These are phyloP conservation scores for Tragelaphus strepsiceros DNA, from an alignment of 2,113 vertebrate genomes.

Conservation along the genomic window DNA sequence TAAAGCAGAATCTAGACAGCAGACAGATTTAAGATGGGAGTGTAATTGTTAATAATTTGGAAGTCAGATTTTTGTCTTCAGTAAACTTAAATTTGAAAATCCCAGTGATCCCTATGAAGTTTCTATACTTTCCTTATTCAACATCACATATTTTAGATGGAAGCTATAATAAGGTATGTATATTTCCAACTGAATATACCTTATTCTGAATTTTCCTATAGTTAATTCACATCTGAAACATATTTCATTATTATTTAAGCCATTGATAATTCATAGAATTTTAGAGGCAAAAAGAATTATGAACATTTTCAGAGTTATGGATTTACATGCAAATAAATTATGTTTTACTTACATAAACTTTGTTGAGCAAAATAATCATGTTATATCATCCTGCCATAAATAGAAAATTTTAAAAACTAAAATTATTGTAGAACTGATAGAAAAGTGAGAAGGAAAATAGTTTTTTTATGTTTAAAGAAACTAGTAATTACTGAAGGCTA, in stretches of 20 bases:
- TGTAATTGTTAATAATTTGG: not conserved
- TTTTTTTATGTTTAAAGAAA: conserved; percentile 7
- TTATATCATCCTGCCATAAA: not conserved
- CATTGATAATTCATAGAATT: not conserved
- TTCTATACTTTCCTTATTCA: not conserved
- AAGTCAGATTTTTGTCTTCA: conserved; percentile 8
- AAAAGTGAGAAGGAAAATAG: not conserved
- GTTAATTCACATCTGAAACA: not conserved
- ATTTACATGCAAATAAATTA: not conserved
- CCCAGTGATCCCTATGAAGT: not conserved
- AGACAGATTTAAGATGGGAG: not conserved
- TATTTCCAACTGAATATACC: not conserved
- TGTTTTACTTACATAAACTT: conserved; percentile 4
- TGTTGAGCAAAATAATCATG: not conserved
- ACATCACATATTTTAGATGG: not conserved
- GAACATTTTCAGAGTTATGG: not conserved
- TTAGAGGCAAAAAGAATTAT: conserved; percentile 2
- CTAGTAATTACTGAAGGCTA: not conserved
- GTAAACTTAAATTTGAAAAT: conserved; percentile 16
- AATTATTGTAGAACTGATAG: not conserved
- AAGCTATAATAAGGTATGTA: not conserved
- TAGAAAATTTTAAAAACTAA: not conserved
- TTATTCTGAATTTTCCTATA: conserved; percentile 21
- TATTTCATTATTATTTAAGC: not conserved
- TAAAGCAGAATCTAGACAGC: not conserved